A percentile compares a stretch with the other conserved stretches of the same genome.
Evolutionary conservation across 2,113 vertebrate species (phyloP).

Genomic region (Stigmatopora argus): DNA sequence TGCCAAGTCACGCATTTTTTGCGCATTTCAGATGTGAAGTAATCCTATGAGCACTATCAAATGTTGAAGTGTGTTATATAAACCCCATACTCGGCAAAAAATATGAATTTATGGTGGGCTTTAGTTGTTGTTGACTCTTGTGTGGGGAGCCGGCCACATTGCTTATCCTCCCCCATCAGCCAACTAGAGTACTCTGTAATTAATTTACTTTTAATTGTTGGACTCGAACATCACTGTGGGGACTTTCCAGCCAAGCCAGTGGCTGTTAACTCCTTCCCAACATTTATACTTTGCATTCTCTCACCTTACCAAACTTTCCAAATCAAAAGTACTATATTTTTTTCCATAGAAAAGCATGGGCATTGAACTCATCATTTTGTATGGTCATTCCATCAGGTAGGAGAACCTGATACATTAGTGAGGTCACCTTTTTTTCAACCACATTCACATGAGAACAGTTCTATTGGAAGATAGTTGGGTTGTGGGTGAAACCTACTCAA

Average conservation of each 20-base stretch:
- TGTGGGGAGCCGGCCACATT: constrained; percentile 13
- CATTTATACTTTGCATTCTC: neutral
- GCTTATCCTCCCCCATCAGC: constrained; percentile 45
- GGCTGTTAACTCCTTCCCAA: constrained; percentile 56
- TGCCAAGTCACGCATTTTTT: neutral
- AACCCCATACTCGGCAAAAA: neutral
- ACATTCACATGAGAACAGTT: constrained; percentile 24
- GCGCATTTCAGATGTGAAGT: neutral
- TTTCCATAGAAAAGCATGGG: neutral
- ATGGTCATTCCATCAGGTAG: constrained; percentile 26
- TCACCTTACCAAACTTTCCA: neutral
- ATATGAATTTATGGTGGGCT: neutral
- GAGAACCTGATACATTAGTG: constrained; percentile 45
- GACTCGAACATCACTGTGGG: constrained; percentile 61
- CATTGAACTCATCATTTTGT: no score
- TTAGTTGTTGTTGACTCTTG: constrained; percentile 51
- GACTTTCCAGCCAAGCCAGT: constrained; percentile 64
- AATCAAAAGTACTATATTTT: neutral
- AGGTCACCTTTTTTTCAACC: constrained; percentile 47
- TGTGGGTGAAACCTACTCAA: constrained; percentile 51
- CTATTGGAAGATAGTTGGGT: constrained; percentile 21
- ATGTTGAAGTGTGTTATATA: neutral
- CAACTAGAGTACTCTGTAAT: constrained; percentile 62
- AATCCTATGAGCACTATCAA: neutral
- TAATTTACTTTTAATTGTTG: constrained; percentile 71